These are phyloP conservation scores for Hippocampus zosterae DNA, from an alignment of 2,113 vertebrate genomes.

Conservation along the genomic window DNA sequence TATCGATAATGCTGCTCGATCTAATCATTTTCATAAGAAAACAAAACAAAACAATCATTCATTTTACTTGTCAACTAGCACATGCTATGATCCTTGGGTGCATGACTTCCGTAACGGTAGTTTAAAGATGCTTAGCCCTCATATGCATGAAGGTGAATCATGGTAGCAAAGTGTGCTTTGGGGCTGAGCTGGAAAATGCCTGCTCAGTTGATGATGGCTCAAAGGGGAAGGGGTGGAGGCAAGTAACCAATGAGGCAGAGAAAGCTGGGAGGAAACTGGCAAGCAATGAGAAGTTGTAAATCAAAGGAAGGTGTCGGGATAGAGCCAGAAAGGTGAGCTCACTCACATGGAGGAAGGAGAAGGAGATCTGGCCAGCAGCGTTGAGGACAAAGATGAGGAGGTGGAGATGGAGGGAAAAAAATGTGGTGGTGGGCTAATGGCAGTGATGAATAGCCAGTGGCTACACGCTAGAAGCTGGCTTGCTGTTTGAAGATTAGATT, in stretches of 20 bases:
- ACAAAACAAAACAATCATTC: not conserved
- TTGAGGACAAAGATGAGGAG: slow-evolving; percentile 42
- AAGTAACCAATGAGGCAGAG: slow-evolving; percentile 53
- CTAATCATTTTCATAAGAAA: not conserved
- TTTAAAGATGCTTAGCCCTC: slow-evolving; percentile 1
- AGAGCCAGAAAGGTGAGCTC: slow-evolving; percentile 39
- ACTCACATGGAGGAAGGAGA: slow-evolving; percentile 9
- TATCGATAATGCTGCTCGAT: not conserved
- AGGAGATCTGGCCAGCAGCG: slow-evolving; percentile 52
- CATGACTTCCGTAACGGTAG: not conserved
- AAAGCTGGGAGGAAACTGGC: slow-evolving; percentile 45
- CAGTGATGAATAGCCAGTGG: slow-evolving; percentile 73
- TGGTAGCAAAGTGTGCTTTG: slow-evolving; percentile 27
- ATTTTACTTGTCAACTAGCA: not conserved
- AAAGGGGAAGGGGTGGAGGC: slow-evolving; percentile 25
- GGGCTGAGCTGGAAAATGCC: slow-evolving; percentile 28
- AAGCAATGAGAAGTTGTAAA: slow-evolving; percentile 57
- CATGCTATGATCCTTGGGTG: not conserved
- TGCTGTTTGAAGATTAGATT: slow-evolving; percentile 78
- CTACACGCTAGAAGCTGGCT: slow-evolving; percentile 73
- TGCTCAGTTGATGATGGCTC: slow-evolving; percentile 40
- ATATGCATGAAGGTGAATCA: slow-evolving; percentile 36
- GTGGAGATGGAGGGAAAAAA: slow-evolving; percentile 39
- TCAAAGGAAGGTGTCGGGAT: slow-evolving; percentile 55
- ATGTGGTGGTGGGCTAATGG: slow-evolving; percentile 70